A percentile compares a stretch with the other conserved stretches of the same genome.
Evolutionary conservation across 2,888 invertebrate species (phyloP).

Genomic region (Cataglyphis cursor): DNA sequence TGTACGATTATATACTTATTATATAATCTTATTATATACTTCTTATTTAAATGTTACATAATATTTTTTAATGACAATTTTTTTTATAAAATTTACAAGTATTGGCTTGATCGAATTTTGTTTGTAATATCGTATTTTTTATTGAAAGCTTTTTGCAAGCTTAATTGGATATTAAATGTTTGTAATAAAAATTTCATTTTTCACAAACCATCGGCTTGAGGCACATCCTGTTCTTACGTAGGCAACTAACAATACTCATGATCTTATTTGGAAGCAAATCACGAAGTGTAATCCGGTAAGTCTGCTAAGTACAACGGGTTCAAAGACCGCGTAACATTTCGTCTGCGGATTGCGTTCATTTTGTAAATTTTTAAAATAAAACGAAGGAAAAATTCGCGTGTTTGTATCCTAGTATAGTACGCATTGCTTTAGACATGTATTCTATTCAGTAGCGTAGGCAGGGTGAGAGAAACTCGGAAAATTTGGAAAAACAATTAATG

Average conservation of each 20-base stretch:
- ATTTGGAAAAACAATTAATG: conserved; percentile 2
- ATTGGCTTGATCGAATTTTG: neutral
- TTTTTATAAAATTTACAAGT: neutral
- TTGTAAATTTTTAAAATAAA: conserved; percentile 65
- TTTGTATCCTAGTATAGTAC: conserved; percentile 56
- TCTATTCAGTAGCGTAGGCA: conserved; percentile 57
- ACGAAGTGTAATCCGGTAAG: conserved; percentile 66
- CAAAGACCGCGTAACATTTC: conserved; percentile 76
- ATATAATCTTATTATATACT: neutral
- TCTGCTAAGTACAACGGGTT: conserved; percentile 64
- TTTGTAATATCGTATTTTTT: neutral
- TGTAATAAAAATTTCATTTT: neutral
- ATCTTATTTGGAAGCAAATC: conserved; percentile 72
- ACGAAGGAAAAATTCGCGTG: conserved; percentile 43
- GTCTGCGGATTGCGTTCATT: conserved; percentile 69
- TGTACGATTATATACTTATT: neutral
- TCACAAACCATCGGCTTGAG: conserved; percentile 28
- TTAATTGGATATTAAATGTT: neutral
- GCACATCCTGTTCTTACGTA: conserved; percentile 18
- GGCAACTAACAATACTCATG: conserved; percentile 10
- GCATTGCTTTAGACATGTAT: conserved; percentile 52
- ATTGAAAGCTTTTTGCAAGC: neutral
- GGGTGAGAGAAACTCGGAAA: neutral
- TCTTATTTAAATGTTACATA: neutral
- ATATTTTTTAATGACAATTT: neutral